Evolutionary conservation across 2,113 vertebrate species (phyloP).

Genomic region (Pteronura brasiliensis): DNA sequence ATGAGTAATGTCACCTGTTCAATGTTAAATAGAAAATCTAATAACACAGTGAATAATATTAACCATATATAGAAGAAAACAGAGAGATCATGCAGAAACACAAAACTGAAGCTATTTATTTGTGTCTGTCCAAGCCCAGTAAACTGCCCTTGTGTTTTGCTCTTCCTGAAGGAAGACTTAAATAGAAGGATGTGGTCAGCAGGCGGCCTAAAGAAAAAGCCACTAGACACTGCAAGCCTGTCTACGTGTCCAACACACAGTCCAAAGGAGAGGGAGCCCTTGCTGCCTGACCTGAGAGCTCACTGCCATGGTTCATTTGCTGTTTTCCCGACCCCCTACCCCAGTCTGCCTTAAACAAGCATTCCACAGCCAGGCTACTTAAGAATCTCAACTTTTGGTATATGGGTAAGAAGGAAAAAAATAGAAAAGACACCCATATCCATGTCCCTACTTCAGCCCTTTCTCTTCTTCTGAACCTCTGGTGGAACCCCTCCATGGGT

Average conservation of each 20-base stretch:
- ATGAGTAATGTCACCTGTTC: not conserved
- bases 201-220: not conserved
- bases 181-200: not conserved
- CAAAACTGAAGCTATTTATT: not conserved
- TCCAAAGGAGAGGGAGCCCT: not conserved
- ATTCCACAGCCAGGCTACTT: not conserved
- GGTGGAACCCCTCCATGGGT: not conserved
- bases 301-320: rapidly evolving
- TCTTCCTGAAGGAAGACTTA: not conserved
- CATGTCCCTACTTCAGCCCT: not conserved
- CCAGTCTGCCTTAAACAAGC: not conserved
- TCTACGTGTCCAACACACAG: not conserved
- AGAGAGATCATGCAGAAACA: not conserved
- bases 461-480: no score
- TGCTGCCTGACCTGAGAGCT: not conserved
- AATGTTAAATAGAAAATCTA: not conserved
- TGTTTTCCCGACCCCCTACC: not conserved
- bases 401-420: not conserved
- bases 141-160: not conserved
- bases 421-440: not conserved
- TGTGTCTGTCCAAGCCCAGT: not conserved
- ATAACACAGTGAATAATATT: not conserved
- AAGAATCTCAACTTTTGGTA: not conserved
- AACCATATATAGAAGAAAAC: not conserved
- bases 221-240: not conserved